These are phyloP conservation scores for Parnassius smintheus DNA, from an alignment of 2,888 invertebrate genomes.

Conservation along the genomic window DNA sequence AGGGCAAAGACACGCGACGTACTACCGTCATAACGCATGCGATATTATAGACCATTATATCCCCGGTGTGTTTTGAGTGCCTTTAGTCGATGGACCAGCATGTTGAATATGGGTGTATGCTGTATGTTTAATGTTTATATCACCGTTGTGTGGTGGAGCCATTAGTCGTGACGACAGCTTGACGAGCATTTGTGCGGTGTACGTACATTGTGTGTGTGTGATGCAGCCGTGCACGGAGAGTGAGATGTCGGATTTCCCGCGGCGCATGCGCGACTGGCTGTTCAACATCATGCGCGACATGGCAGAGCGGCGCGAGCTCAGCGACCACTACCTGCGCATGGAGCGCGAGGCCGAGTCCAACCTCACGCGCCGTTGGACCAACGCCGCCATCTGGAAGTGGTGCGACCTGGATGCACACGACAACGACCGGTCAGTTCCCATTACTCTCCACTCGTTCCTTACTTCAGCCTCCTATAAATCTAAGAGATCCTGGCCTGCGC, in stretches of 20 bases:
- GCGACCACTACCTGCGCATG: constrained; percentile 91
- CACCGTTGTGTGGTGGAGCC: no score
- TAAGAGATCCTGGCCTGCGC: constrained; percentile 63
- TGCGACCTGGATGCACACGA: constrained; percentile 97
- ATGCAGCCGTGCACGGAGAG: constrained; percentile 88
- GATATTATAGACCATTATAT: no score
- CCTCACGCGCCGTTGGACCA: constrained; percentile 91
- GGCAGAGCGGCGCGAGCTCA: constrained; percentile 92
- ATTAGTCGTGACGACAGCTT: no score
- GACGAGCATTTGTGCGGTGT: no score
- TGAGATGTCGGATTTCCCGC: constrained; percentile 96
- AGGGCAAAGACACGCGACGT: no score
- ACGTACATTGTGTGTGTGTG: background rate
- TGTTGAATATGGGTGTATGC: no score
- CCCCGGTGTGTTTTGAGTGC: no score
- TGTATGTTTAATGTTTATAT: no score
- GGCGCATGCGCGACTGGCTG: constrained; percentile 98
- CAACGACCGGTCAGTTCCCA: constrained; percentile 84
- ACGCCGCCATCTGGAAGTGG: constrained; percentile 99
- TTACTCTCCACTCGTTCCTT: background rate
- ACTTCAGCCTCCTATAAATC: no score
- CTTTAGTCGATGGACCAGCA: no score
- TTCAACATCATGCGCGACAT: constrained; percentile 98
- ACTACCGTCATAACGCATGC: no score
- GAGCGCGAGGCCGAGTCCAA: constrained; percentile 94